phyloP scores from a whole-genome alignment of 2,797 vertebrate genomes.

The Characodon lateralis region DNA sequence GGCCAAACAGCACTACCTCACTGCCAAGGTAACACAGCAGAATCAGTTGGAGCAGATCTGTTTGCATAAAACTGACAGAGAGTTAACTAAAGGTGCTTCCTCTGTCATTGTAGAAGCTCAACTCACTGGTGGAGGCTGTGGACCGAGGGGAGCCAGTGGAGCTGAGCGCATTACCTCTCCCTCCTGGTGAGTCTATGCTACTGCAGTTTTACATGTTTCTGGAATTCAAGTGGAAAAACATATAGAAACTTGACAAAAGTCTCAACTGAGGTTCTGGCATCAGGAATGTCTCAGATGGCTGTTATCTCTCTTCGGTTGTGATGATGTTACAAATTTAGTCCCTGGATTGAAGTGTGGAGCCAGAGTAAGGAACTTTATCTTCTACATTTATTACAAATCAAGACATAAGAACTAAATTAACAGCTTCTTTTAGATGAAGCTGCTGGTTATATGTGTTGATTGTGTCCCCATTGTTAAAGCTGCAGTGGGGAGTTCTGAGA shows the following conservation, averaged over 20 bases:
- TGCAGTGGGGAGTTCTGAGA: no score
- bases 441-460: not conserved
- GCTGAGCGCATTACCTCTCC: constrained; percentile 81
- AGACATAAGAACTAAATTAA: not conserved
- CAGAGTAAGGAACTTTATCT: not conserved
- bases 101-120: constrained; percentile 71
- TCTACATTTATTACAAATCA: not conserved
- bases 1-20: constrained; percentile 81
- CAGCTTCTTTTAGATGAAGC: not conserved
- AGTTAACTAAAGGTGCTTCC: constrained; percentile 1
- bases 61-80: not conserved
- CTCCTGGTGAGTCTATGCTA: constrained; percentile 79
- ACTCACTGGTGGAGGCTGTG: constrained; percentile 80
- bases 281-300: not conserved
- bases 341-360: not conserved
- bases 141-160: constrained; percentile 81
- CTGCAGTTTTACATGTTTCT: not conserved
- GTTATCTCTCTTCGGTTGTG: not conserved
- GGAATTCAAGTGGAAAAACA: not conserved
- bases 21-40: constrained; percentile 83
- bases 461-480: not conserved
- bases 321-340: not conserved
- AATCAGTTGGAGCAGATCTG: not conserved
- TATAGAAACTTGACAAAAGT: not conserved
- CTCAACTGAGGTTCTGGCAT: not conserved